These are phyloP conservation scores for Buathra laborator DNA, from an alignment of 2,888 invertebrate species.

Conservation along the genomic window DNA sequence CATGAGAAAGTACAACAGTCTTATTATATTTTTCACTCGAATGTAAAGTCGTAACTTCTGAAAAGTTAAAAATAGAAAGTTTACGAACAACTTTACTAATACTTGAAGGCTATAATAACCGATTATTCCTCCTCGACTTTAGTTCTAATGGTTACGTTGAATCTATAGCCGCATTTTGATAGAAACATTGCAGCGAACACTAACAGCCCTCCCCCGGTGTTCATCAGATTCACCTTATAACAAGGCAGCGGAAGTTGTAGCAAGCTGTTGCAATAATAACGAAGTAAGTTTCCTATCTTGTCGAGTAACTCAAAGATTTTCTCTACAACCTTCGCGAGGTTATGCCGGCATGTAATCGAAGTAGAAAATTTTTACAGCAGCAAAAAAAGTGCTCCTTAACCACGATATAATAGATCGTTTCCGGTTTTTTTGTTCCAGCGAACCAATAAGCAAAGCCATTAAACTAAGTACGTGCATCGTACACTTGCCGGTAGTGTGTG, in stretches of 20 bases:
- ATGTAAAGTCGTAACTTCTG: not conserved
- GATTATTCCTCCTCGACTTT: not conserved
- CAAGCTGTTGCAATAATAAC: not conserved
- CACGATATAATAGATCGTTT: conserved; percentile 27
- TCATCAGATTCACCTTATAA: not conserved
- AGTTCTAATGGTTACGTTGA: not conserved
- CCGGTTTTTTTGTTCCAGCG: not conserved
- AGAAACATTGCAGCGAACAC: not conserved
- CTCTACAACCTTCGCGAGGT: not conserved
- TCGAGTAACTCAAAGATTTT: not conserved
- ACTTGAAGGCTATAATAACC: not conserved
- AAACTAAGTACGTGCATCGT: not conserved
- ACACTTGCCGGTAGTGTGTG: conserved; percentile 13
- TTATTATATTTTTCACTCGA: not conserved
- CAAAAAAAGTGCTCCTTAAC: not conserved
- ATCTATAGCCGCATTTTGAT: not conserved
- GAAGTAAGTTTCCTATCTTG: not conserved
- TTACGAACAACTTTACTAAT: not conserved
- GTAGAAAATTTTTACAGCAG: not conserved
- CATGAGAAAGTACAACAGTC: not conserved
- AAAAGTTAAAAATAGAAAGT: not conserved
- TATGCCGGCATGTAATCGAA: not conserved
- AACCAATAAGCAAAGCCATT: conserved; percentile 27
- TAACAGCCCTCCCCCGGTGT: not conserved
- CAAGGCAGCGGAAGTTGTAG: not conserved